These are phyloP conservation scores for Drosophila histrio DNA, from an alignment of 2,888 invertebrate species.

Conservation along the genomic window DNA sequence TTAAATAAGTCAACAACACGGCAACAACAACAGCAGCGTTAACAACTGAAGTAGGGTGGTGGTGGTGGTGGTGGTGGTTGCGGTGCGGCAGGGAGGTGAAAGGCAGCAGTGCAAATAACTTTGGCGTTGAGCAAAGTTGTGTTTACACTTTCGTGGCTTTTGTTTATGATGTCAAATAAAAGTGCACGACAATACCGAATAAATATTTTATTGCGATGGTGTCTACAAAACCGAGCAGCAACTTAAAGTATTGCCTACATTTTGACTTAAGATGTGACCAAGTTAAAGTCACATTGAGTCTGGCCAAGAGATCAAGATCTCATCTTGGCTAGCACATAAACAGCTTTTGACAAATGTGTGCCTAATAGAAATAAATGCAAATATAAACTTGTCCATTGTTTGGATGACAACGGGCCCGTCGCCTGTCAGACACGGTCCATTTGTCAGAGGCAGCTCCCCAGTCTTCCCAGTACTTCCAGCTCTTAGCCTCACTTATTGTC, in stretches of 20 bases:
- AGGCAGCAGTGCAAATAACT: conserved; percentile 51
- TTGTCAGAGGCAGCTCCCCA: conserved; percentile 57
- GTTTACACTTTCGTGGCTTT: conserved; percentile 82
- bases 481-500: neutral
- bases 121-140: conserved; percentile 68
- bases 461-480: neutral
- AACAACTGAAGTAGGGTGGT: neutral
- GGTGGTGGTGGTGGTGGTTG: no score
- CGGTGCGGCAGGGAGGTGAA: neutral
- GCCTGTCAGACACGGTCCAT: conserved; percentile 76
- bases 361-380: conserved; percentile 80
- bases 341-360: conserved; percentile 80
- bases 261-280: conserved; percentile 7
- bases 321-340: conserved; percentile 63
- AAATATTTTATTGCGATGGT: conserved; percentile 79
- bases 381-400: conserved; percentile 80
- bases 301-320: conserved; percentile 57
- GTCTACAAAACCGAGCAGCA: conserved; percentile 35
- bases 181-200: conserved; percentile 81
- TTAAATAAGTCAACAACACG: conserved; percentile 79
- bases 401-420: conserved; percentile 62
- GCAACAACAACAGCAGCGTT: conserved; percentile 29
- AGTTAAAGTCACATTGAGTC: conserved; percentile 37
- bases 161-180: conserved; percentile 81
- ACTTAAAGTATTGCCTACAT: conserved; percentile 42